Base-by-base conservation (phyloP, 2,113 vertebrate genomes). In the Mormyrus lacerda region DNA sequence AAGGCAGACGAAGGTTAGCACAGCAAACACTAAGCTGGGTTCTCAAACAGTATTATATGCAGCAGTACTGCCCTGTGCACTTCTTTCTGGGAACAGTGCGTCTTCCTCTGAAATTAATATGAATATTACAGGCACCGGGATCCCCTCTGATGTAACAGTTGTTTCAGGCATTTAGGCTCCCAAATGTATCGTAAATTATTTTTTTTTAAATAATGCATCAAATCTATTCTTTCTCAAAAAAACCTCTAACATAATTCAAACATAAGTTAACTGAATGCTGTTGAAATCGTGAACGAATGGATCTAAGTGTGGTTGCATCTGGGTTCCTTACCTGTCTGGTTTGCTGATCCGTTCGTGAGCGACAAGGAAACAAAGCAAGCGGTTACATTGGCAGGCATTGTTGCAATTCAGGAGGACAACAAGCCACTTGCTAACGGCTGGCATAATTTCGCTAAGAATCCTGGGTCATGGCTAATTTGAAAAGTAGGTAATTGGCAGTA, bases 291-390 rank as follows among this genome's bases (percentile, higher is more conserved):
- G 31, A 88, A 39, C 51, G 48, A 35, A 88, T 88, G 61, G 44
- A 31, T 39, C 19, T 11, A 1, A 9, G 35, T 6, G 87, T 2
- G 44, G 90, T 89, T 89, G 89, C 86, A 91, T 88, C 53, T 92
- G 93, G 89, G 92, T 61, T 94, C 94, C 97, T 98, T 97, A 99
- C 98, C 97, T 98, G 98, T 99, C 98, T 93, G 98, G 98, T 97
- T 98, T 98, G 97, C 98, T 99, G 96, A 94, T 96, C 95, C 96
- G 95, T 95, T 95, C 95, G 94, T 95, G 93, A 93, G 96, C 93
- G 94, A 95, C 95, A 95, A 93, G 91, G 88, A 96, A 93, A 90
- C 92, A 93, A 92, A 94, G 92, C 94, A 94, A 94, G 93, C 91
- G 93, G 88, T 96, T 97, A 96, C 94, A 93, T 93, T 92, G 94